Evolutionary conservation across 2,888 invertebrate species (phyloP).

Genomic region (Agriopis marginaria): DNA sequence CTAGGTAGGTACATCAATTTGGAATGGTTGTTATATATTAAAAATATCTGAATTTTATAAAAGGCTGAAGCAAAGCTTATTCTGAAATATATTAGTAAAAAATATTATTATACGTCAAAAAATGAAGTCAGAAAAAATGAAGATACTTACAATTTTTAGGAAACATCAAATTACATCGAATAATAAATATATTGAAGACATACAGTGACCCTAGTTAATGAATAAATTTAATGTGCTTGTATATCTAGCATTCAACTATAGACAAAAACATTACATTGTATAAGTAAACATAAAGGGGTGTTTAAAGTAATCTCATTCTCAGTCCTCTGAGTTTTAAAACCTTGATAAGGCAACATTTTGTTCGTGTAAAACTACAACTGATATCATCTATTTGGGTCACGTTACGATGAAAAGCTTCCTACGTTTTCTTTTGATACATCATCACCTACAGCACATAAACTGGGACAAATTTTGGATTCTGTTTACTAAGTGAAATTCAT

Average conservation of each 20-base stretch:
- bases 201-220: conserved; percentile 9
- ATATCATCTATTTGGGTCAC: conserved; percentile 14
- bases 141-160: conserved; percentile 29
- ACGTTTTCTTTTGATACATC: not conserved
- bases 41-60: conserved; percentile 2
- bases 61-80: conserved; percentile 60
- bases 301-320: conserved; percentile 16
- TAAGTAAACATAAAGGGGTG: conserved; percentile 9
- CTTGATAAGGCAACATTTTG: not conserved
- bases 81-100: conserved; percentile 27
- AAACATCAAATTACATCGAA: conserved; percentile 13
- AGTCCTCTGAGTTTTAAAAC: conserved; percentile 24
- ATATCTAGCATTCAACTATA: conserved; percentile 35
- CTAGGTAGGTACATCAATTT: not conserved
- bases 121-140: conserved; percentile 8
- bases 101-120: conserved; percentile 8
- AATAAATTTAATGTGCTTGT: conserved; percentile 22
- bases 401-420: conserved; percentile 9
- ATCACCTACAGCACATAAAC: conserved; percentile 17
- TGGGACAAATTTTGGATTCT: conserved; percentile 1
- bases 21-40: not conserved
- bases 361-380: conserved; percentile 1
- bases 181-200: conserved; percentile 7
- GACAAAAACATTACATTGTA: conserved; percentile 21
- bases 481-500: not conserved